A percentile compares a stretch with the other conserved stretches of the same genome.
These are phyloP conservation scores for Cancer borealis DNA, from an alignment of 2,888 invertebrate genomes.

Conservation along the genomic window DNA sequence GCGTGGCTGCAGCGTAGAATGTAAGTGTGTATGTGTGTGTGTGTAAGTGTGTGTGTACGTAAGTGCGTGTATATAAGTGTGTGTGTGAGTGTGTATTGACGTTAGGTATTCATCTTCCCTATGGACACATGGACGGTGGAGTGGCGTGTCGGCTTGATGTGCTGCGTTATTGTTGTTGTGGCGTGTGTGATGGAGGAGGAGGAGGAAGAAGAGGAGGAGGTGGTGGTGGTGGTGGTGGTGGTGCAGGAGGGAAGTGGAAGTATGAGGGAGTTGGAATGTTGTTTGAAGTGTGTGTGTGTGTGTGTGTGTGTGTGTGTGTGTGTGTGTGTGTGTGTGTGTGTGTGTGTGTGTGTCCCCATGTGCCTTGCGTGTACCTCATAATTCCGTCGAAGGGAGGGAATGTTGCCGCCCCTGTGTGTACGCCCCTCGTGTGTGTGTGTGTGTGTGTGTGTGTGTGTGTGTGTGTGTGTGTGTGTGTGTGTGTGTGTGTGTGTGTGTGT, in stretches of 20 bases:
- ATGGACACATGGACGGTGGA: neutral
- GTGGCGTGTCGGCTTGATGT: conserved; percentile 11
- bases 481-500: neutral
- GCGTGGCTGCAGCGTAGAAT: neutral
- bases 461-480: too few species aligned
- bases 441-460: neutral
- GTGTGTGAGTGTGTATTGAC: conserved; percentile 16
- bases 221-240: neutral
- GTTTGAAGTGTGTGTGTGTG: neutral
- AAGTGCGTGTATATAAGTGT: neutral
- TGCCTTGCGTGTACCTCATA: neutral
- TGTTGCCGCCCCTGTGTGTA: neutral
- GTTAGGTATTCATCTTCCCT: neutral
- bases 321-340: neutral
- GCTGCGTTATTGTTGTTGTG: neutral
- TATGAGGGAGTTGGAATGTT: neutral
- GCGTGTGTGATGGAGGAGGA: neutral
- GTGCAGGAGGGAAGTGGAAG: neutral
- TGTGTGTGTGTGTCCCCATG: neutral
- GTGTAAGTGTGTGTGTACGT: neutral
- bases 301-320: neutral
- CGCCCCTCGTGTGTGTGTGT: neutral
- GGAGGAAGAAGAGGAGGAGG: neutral
- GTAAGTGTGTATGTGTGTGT: neutral
- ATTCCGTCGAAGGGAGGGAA: neutral